Percentiles rank a stretch among this genome's conserved stretches.
Evolutionary conservation across 2,888 invertebrate genomes (phyloP).

Genomic region (Cenopis cana): DNA sequence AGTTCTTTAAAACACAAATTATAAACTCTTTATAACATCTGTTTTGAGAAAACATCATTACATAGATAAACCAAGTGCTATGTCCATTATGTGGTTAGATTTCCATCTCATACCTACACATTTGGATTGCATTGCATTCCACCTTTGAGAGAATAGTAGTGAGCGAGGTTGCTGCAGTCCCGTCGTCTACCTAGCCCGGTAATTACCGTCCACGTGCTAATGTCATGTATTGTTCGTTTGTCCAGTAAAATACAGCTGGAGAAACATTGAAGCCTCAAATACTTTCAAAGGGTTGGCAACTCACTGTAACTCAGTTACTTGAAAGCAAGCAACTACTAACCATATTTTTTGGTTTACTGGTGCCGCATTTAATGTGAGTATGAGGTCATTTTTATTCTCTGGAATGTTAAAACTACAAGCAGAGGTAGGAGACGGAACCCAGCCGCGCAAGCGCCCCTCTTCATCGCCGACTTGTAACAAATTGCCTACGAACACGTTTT

Average conservation of each 20-base stretch:
- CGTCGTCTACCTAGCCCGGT: no score
- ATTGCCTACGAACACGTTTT: constrained; percentile 8
- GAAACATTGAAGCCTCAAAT: no score
- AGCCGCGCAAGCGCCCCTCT: background rate
- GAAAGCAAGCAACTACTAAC: no score
- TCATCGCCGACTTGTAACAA: constrained; percentile 8
- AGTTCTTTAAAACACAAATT: background rate
- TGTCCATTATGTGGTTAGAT: background rate
- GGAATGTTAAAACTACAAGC: background rate
- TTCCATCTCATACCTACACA: background rate
- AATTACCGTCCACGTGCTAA: no score
- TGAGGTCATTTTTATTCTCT: no score
- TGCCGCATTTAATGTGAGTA: no score
- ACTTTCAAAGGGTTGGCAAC: no score
- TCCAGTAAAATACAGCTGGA: no score
- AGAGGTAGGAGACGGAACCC: background rate
- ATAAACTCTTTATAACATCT: background rate
- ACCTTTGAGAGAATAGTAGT: background rate
- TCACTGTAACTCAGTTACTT: no score
- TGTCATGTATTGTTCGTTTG: no score
- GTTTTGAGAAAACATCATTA: background rate
- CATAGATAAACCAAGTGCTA: background rate
- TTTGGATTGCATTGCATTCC: background rate
- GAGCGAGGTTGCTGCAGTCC: no score
- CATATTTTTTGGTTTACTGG: no score